phyloP scores from a whole-genome alignment of 2,888 invertebrate genomes.

The Crossocerus cetratus region DNA sequence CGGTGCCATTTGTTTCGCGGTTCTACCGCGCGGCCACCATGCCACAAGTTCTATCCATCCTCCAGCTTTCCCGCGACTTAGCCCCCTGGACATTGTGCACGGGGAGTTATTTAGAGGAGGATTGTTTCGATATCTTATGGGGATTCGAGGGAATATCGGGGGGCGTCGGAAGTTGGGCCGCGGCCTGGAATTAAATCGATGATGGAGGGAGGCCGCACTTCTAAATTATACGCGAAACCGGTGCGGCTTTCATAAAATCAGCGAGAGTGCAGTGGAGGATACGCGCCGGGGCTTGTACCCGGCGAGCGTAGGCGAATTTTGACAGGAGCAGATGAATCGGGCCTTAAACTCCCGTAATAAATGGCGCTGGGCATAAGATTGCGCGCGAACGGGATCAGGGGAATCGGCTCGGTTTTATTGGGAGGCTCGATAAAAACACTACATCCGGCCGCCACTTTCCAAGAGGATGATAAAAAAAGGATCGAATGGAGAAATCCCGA shows the following conservation, averaged over 20 bases:
- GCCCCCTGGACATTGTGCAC: constrained; percentile 2
- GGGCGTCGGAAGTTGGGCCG: too few relatives aligned
- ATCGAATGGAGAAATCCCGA: too few relatives aligned
- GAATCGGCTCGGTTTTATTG: constrained; percentile 6
- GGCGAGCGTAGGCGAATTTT: constrained; percentile 39
- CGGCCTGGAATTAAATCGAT: constrained; percentile 40
- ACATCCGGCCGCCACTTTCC: too few relatives aligned
- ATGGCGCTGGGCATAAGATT: constrained; percentile 12
- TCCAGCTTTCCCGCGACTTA: constrained; percentile 49
- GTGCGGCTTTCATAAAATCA: constrained; percentile 11
- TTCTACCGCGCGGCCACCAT: constrained; percentile 49
- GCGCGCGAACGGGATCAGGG: constrained; percentile 21
- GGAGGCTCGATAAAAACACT: too few relatives aligned
- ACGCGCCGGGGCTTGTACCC: constrained; percentile 1
- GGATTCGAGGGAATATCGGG: too few relatives aligned
- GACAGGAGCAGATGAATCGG: constrained; percentile 39
- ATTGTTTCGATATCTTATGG: too few relatives aligned
- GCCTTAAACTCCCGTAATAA: constrained; percentile 34
- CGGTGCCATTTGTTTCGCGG: constrained; percentile 60
- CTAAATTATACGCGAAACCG: constrained; percentile 44
- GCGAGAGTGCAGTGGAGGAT: constrained; percentile 12
- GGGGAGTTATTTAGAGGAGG: too few relatives aligned
- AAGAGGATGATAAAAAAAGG: too few relatives aligned
- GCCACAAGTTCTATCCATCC: constrained; percentile 61
- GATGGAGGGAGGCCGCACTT: constrained; percentile 38